A percentile compares a stretch with the other conserved stretches of the same genome.
Evolutionary conservation across 2,797 vertebrate genomes (phyloP).

Genomic region (Australoheros facetus): DNA sequence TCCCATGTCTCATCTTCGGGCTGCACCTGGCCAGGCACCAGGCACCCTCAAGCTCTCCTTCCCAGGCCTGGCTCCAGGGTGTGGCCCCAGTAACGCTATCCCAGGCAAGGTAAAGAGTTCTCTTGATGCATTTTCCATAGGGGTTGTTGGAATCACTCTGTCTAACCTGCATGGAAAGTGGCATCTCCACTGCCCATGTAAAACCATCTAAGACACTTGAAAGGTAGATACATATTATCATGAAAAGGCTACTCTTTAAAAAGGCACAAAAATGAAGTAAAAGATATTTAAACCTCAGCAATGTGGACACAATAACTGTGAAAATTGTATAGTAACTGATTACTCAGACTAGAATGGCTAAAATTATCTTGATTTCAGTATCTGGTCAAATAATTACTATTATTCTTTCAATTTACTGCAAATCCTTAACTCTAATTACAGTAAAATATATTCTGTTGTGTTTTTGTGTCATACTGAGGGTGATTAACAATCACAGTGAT

Average conservation of each 20-base stretch:
- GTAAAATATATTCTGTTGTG: too few relatives aligned
- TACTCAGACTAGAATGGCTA: too few relatives aligned
- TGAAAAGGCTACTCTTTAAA: not conserved
- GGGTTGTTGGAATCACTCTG: too few relatives aligned
- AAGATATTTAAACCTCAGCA: not conserved
- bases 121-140: too few relatives aligned
- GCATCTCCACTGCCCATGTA: not conserved
- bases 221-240: not conserved
- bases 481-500: not conserved
- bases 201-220: not conserved
- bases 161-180: not conserved
- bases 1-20: too few relatives aligned
- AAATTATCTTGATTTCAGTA: not conserved
- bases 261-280: not conserved
- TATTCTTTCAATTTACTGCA: not conserved
- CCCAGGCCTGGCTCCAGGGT: too few relatives aligned
- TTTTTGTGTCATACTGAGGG: not conserved
- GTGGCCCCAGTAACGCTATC: too few relatives aligned
- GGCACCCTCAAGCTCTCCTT: too few relatives aligned
- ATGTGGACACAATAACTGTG: too few relatives aligned
- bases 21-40: too few relatives aligned
- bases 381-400: not conserved
- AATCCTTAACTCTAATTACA: not conserved
- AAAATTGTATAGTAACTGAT: too few relatives aligned
- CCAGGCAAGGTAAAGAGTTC: too few relatives aligned